These are phyloP conservation scores for Trachelus tabidus DNA, from an alignment of 2,888 invertebrate genomes.

Conservation along the genomic window DNA sequence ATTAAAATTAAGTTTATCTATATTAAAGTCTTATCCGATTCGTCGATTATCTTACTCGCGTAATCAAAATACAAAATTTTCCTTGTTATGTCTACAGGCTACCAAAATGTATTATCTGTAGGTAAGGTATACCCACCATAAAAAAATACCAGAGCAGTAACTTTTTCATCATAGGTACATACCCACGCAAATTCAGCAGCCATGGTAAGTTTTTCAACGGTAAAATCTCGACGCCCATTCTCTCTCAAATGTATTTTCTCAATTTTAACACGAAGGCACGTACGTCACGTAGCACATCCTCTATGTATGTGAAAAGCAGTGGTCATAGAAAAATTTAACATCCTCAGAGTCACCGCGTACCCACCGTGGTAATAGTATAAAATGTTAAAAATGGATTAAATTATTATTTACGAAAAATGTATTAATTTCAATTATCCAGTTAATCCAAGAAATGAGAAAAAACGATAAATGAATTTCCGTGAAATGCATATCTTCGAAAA, in stretches of 20 bases:
- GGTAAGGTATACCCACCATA: no score
- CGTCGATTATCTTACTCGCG: neutral
- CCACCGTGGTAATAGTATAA: neutral
- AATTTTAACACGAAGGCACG: neutral
- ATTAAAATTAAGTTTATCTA: neutral
- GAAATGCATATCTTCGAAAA: neutral
- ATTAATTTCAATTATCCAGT: neutral
- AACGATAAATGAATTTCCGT: neutral
- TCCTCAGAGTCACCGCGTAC: neutral
- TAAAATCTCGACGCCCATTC: neutral
- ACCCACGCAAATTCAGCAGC: neutral
- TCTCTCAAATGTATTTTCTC: neutral
- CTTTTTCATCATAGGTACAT: no score
- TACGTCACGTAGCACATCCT: neutral
- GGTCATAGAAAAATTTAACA: neutral
- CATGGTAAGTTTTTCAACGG: neutral
- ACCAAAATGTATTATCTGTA: no score
- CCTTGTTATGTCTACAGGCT: no score
- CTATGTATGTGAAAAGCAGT: neutral
- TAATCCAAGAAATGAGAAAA: neutral
- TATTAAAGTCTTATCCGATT: neutral
- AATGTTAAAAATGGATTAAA: neutral
- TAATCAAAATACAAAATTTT: neutral
- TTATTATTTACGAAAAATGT: neutral
- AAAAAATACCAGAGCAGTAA: no score